phyloP scores from a whole-genome alignment of 2,888 invertebrate genomes.

The Drosophila barbarae region DNA sequence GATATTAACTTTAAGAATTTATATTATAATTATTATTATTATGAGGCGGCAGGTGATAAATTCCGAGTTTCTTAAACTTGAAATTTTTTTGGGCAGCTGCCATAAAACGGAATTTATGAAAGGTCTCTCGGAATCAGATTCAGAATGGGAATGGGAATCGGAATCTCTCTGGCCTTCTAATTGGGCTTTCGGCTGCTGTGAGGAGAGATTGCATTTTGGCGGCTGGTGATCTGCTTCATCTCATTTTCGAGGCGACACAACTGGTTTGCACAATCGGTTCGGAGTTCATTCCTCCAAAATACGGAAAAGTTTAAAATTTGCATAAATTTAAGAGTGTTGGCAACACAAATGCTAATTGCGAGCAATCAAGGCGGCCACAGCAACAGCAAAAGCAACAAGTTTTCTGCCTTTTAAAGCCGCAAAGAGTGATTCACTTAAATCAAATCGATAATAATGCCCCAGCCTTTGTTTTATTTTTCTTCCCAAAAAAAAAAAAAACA shows the following conservation, averaged over 20 bases:
- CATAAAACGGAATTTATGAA: constrained; percentile 64
- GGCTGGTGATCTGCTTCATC: constrained; percentile 12
- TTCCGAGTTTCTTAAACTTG: constrained; percentile 33
- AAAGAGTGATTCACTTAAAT: constrained; percentile 34
- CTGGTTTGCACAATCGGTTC: constrained; percentile 55
- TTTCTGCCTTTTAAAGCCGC: constrained; percentile 22
- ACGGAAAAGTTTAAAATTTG: constrained; percentile 74
- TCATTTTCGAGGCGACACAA: constrained; percentile 31
- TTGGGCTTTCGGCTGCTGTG: constrained; percentile 13
- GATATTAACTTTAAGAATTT: constrained; percentile 4
- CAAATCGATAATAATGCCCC: constrained; percentile 32
- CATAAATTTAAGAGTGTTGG: constrained; percentile 61
- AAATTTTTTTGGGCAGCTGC: constrained; percentile 37
- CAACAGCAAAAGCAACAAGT: constrained; percentile 18
- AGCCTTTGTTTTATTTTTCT: constrained; percentile 19
- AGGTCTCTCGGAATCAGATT: constrained; percentile 30
- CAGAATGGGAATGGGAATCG: not conserved
- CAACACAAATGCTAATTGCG: constrained; percentile 53
- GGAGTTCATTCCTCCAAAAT: constrained; percentile 74
- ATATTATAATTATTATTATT: constrained; percentile 10
- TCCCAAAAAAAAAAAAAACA: constrained; percentile 15
- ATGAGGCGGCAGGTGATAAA: constrained; percentile 13
- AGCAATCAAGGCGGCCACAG: constrained; percentile 28
- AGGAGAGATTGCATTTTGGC: constrained; percentile 20
- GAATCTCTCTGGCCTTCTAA: constrained; percentile 19